phyloP scores from a whole-genome alignment of 2,113 vertebrate species.

The Catharus bicknelli region DNA sequence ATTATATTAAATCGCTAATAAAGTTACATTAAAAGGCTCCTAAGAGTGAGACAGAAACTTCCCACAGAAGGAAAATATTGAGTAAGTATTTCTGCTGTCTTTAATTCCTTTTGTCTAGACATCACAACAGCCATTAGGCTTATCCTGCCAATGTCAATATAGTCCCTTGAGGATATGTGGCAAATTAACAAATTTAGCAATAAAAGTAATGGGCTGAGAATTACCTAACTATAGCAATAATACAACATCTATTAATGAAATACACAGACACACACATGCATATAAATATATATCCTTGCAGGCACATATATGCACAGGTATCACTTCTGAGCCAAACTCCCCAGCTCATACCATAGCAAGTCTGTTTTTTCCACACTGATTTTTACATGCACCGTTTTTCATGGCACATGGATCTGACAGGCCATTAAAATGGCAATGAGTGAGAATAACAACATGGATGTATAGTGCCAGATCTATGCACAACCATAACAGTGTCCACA shows the following conservation, averaged over 20 bases:
- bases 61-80: slow-evolving; percentile 40
- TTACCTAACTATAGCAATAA: not conserved
- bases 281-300: not conserved
- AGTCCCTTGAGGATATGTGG: not conserved
- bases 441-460: not conserved
- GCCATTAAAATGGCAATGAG: not conserved
- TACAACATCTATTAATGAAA: not conserved
- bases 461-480: not conserved
- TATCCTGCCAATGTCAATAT: slow-evolving; percentile 25
- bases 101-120: slow-evolving; percentile 65
- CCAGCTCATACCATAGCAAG: not conserved
- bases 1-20: slow-evolving; percentile 18
- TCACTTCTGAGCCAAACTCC: not conserved
- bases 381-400: not conserved
- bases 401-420: not conserved
- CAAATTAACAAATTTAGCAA: slow-evolving; percentile 35
- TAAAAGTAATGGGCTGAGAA: slow-evolving; percentile 1
- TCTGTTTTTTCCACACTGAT: not conserved
- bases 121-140: not conserved
- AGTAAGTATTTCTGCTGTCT: slow-evolving; percentile 35
- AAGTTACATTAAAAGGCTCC: slow-evolving; percentile 27
- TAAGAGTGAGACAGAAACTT: slow-evolving; percentile 23
- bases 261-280: not conserved
- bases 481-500: not conserved
- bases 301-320: not conserved